Base-by-base conservation (phyloP, 2,888 invertebrate species). In the Xylota segnis region DNA sequence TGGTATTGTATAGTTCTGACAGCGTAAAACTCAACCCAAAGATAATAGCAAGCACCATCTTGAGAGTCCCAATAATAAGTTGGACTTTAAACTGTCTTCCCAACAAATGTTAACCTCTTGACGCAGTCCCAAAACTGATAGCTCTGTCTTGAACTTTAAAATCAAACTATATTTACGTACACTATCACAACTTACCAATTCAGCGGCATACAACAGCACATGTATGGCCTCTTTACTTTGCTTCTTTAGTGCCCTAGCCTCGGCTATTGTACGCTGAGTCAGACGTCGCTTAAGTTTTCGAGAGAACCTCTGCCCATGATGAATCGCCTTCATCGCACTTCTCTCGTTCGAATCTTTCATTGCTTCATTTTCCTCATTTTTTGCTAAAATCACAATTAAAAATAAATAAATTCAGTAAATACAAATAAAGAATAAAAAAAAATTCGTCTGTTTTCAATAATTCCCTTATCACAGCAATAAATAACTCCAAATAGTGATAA, bases 201-300 rank as follows among this genome's bases (percentile, higher is more conserved):
- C 96, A 16, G 95, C 95, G 9, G 96, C 95, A 90, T 96, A 96
- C 54, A 95, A 94, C 27, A 97, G 93, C 83, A 96, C 95, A 88
- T 96, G 95, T 50, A 97, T 95, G 16, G 95, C 95, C 91, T 95
- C 95, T 37, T 94, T 94, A 87, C 95, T 95, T 91, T 97, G 96
- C 87, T 96, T 95, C 90, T 95, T 96, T 68, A 97, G 93, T 0
- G 96, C 96, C 90, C 95, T 95, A 12, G 96, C 96, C 90, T 97
- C 97, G 0, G 95, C 95, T 43, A 97, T 92, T 3, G 97, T 97
- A 89, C 96, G 94, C 87, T 95, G 93, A 3, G 97, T 97, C 74
- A 97, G 93, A 63, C 96, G 93, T 0, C 96, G 93, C 91, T 96
- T 96, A 83, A 97, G 93, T 91, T 97, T 97, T 88, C 95, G 94